Percentiles rank a stretch among this genome's conserved stretches.
Evolutionary conservation across 2,888 invertebrate species (phyloP).

Genomic region (Clistopyga incitator): DNA sequence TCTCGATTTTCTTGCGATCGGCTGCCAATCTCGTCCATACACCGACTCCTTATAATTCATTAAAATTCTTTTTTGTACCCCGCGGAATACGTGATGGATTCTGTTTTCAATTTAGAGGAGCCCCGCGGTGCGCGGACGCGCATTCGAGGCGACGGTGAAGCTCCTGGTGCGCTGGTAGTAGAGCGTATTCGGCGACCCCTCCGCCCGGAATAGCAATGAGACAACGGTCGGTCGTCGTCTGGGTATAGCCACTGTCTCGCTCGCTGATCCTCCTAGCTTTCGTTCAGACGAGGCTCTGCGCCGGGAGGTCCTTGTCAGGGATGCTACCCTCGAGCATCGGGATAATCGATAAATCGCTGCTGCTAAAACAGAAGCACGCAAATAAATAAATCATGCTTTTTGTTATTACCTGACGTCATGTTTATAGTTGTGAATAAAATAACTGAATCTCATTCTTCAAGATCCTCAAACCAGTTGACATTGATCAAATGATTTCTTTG

Average conservation of each 20-base stretch:
- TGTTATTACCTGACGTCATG: background rate
- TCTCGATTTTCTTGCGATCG: slow-evolving; percentile 21
- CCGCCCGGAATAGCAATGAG: slow-evolving; percentile 83
- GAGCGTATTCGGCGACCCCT: slow-evolving; percentile 56
- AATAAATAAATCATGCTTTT: slow-evolving; percentile 6
- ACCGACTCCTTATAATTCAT: slow-evolving; percentile 81
- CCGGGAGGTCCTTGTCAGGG: slow-evolving; percentile 54
- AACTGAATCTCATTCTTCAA: background rate
- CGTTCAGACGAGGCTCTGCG: slow-evolving; percentile 49
- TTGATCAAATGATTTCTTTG: too few relatives aligned
- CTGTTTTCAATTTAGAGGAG: slow-evolving; percentile 83
- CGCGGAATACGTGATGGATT: slow-evolving; percentile 84
- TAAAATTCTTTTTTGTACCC: slow-evolving; percentile 82
- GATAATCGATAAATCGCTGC: slow-evolving; percentile 60
- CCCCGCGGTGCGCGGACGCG: slow-evolving; percentile 80
- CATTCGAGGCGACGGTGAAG: slow-evolving; percentile 73
- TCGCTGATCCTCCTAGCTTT: slow-evolving; percentile 37
- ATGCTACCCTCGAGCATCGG: slow-evolving; percentile 54
- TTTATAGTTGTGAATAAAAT: background rate
- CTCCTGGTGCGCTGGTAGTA: slow-evolving; percentile 36
- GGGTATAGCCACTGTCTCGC: slow-evolving; percentile 44
- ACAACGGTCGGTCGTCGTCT: slow-evolving; percentile 67
- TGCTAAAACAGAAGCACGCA: background rate
- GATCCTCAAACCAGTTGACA: background rate
- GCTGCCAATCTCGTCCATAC: slow-evolving; percentile 73